Base-by-base conservation (phyloP, 2,113 vertebrate species). In the Neoarius graeffei region DNA sequence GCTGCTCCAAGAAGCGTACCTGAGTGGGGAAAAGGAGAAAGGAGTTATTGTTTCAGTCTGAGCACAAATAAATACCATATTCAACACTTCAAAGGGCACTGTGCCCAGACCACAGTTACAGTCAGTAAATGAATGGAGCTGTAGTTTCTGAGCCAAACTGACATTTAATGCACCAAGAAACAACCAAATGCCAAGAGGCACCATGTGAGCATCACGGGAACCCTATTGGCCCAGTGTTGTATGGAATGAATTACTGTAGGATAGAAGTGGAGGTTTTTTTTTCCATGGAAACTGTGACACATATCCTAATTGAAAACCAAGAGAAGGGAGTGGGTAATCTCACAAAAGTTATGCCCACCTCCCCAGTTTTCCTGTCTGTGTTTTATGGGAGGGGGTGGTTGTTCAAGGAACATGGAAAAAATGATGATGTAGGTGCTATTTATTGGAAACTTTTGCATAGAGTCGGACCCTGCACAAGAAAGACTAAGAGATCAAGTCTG, bases 1-100 rank as follows among this genome's bases (percentile, higher is more conserved):
- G 97, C 94, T 99, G 98, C 91, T 99, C 98, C 94, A 99, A 93
- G 92, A 99, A 98, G n/a, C 97, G 96, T 23, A 99, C 98, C 98
- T 96, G 81, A 23, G 85, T 60, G 82, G 83, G 25, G 9, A 62
- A 54, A 54, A 62, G 4, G 10, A 86, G 69, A 88, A 69, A 42
- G 74, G 30, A 88, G 80, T 82, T 79, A 86, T 73, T 86, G 84
- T 85, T 84, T 86, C 13, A 76, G 66, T 81, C 62, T 42, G 76
- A 81, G 15, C 42, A 56, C 81, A 88, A 84, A 86, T 86, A n/a
- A 86, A 74, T 60, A 56, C 81, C 74, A 81, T 67, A 86, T 60
- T 86, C 30, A 69, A 82, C n/a, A 56, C 86, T 62, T 71, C 80
- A 86, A 50, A 86, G 60, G 27, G 79, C 20, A 17, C 52, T 35